phyloP scores from a whole-genome alignment of 2,797 vertebrate species.

The Myripristis murdjan region DNA sequence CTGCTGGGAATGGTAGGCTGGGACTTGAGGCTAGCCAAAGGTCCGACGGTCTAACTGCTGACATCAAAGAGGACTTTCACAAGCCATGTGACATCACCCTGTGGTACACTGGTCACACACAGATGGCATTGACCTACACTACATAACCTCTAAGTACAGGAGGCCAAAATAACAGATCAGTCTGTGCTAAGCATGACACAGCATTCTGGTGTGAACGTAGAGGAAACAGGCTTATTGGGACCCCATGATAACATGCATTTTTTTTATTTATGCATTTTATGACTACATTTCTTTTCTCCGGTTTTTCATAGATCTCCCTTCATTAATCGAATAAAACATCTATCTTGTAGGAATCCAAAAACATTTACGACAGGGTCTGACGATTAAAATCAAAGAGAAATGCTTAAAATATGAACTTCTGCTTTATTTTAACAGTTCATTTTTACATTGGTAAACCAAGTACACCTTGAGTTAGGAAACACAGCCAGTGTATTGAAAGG shows the following conservation, averaged over 20 bases:
- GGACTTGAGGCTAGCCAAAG: conserved; percentile 53
- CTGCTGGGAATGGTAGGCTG: conserved; percentile 30
- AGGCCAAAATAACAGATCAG: conserved; percentile 70
- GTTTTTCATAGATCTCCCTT: too few relatives aligned
- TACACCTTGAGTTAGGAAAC: conserved; percentile 67
- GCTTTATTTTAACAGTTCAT: conserved; percentile 40
- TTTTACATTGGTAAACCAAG: conserved; percentile 50
- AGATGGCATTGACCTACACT: conserved; percentile 72
- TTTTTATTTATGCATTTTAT: background rate
- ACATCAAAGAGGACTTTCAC: conserved; percentile 78
- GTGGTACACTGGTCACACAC: conserved; percentile 59
- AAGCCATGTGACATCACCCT: conserved; percentile 77
- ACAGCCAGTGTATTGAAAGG: conserved; percentile 67
- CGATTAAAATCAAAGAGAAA: conserved; percentile 9
- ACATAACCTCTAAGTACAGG: conserved; percentile 68
- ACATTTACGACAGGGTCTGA: background rate
- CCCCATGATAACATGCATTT: background rate
- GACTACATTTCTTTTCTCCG: background rate
- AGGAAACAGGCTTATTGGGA: background rate
- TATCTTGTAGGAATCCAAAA: background rate
- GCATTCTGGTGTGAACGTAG: conserved; percentile 30
- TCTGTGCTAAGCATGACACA: conserved; percentile 52
- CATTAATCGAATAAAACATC: background rate
- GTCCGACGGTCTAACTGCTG: conserved; percentile 56
- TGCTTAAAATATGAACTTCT: conserved; percentile 5